Evolutionary conservation across 2,113 vertebrate genomes (phyloP), one percentile per base, ranked within the genome.

Genomic region (Otocyon megalotis): DNA sequence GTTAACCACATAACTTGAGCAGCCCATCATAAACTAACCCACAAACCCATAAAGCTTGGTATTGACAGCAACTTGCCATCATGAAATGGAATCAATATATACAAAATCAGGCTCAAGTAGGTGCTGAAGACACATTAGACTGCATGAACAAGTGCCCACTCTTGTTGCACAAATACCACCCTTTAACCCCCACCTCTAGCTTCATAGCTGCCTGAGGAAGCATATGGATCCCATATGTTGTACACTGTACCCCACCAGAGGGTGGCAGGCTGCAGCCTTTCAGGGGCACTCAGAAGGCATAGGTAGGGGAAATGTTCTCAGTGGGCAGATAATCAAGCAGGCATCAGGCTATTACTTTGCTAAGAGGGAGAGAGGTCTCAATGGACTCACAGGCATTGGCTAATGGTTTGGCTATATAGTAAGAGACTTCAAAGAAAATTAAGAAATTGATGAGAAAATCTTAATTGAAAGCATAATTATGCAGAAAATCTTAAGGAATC

Each of bases 161-260:
- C 12, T 2, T 5, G 22, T 13, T 4, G 62, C 62, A 1, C 0
- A 2, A 1, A 4, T 26, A 56, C 12, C 1, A 30, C 16, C 62
- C 32, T 2, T 0, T 24, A 3, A 22, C 37, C 62, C 43, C 0
- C 0, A 17, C 17, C 32, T 16, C 16, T 35, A 13, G 63, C 43
- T 0, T 17, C 32, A 9, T 4, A 26, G 63, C 1, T 54, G 63
- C 5, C 5, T 0, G 24, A 20, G 43, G 65, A 62, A 60, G 60
- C 6, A 7, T 5, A 2, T 1, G 19, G n/a, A 9, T 86, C 10
- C n/a, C 8, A 0, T 20, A 43, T 5, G 62, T 37, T 10, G 6
- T 37, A 15, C 32, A 12, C 16, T 2, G 8, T 4, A 28, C 22
- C 37, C 54, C 60, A 30, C 32, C 13, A 0, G 24, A 0, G 11